phyloP scores from a whole-genome alignment of 2,797 vertebrate species.

The Nyctibius grandis region DNA sequence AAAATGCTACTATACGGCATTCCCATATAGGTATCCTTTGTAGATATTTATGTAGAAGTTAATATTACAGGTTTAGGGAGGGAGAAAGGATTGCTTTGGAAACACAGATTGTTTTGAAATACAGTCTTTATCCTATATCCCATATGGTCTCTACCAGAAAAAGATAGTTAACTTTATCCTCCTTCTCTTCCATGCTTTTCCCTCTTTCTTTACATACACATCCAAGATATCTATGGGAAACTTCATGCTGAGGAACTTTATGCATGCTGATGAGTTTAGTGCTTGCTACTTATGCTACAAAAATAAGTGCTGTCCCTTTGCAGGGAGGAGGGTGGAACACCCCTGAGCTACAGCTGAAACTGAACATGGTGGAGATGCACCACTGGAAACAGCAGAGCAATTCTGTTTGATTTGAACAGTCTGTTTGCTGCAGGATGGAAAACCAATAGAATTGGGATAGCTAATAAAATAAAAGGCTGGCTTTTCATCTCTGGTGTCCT shows the following conservation, averaged over 20 bases:
- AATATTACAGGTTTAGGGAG: not conserved
- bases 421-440: not conserved
- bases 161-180: not conserved
- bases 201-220: not conserved
- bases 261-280: not conserved
- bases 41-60: not conserved
- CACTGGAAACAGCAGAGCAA: not conserved
- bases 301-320: not conserved
- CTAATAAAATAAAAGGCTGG: not conserved
- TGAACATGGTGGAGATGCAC: not conserved
- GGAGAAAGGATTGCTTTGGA: not conserved
- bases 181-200: not conserved
- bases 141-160: not conserved
- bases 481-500: not conserved
- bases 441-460: not conserved
- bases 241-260: not conserved
- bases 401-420: not conserved
- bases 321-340: not conserved
- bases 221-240: not conserved
- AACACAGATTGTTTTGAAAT: not conserved
- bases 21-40: not conserved
- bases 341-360: not conserved
- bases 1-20: not conserved
- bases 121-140: not conserved
- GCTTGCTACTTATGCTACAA: not conserved